These are phyloP conservation scores for Harpagoxenus sublaevis DNA, from an alignment of 2,888 invertebrate species.

Conservation along the genomic window DNA sequence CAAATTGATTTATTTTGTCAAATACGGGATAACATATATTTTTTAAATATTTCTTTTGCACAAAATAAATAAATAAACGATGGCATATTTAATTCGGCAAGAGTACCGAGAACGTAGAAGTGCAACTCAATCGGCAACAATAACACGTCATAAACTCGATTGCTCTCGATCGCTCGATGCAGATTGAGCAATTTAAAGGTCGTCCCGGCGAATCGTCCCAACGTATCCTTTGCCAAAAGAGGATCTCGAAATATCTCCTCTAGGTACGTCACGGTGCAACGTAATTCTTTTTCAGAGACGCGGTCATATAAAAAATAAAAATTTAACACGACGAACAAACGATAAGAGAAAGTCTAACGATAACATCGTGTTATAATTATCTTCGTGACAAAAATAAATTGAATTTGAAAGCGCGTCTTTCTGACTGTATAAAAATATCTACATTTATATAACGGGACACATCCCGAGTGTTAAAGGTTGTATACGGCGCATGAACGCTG, in stretches of 20 bases:
- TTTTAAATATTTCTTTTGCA: background rate
- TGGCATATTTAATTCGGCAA: background rate
- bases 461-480: constrained; percentile 27
- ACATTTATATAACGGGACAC: constrained; percentile 13
- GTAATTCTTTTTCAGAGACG: background rate
- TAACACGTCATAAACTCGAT: constrained; percentile 43
- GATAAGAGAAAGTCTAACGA: constrained; percentile 12
- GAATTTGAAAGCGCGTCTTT: constrained; percentile 28
- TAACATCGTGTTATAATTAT: background rate
- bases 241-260: constrained; percentile 54
- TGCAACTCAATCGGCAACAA: constrained; percentile 34
- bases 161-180: constrained; percentile 27
- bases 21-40: background rate
- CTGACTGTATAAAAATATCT: constrained; percentile 2
- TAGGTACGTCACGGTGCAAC: constrained; percentile 26
- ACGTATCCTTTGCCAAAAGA: constrained; percentile 33
- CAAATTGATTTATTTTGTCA: background rate
- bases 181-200: constrained; percentile 59
- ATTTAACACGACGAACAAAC: background rate
- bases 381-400: constrained; percentile 19
- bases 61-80: constrained; percentile 1
- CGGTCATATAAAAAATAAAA: background rate
- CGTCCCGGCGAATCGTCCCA: constrained; percentile 4
- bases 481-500: background rate
- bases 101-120: constrained; percentile 19